phyloP scores from a whole-genome alignment of 2,113 vertebrate genomes.

The Syngnathus floridae region DNA sequence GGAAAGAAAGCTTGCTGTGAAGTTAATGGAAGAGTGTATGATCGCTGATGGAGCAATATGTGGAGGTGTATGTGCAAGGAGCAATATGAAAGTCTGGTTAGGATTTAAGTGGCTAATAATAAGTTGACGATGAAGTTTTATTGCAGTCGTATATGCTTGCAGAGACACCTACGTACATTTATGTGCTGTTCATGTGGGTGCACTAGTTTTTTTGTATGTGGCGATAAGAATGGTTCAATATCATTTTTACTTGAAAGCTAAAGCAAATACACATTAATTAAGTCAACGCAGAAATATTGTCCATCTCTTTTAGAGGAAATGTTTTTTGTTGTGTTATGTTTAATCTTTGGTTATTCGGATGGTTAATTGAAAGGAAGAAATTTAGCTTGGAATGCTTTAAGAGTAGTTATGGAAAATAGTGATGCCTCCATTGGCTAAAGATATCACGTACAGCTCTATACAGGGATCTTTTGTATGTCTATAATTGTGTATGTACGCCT shows the following conservation, averaged over 20 bases:
- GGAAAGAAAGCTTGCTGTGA: conserved; percentile 58
- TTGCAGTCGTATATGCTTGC: conserved; percentile 16
- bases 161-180: conserved; percentile 9
- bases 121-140: conserved; percentile 22
- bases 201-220: conserved; percentile 14
- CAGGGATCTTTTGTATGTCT: conserved; percentile 28
- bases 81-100: conserved; percentile 25
- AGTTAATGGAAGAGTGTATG: conserved; percentile 69
- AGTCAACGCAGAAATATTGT: conserved; percentile 1
- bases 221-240: background rate
- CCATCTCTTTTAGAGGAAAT: conserved; percentile 9
- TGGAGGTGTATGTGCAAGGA: conserved; percentile 24
- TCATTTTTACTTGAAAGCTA: too few species aligned
- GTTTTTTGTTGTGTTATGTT: conserved; percentile 2
- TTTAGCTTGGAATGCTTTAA: conserved; percentile 5
- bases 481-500: conserved; percentile 21
- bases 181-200: conserved; percentile 19
- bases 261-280: conserved; percentile 28
- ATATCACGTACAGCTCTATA: conserved; percentile 16
- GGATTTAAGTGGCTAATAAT: conserved; percentile 26
- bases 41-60: conserved; percentile 55
- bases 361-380: background rate
- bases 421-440: conserved; percentile 21
- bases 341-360: background rate
- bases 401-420: background rate